phyloP scores from a whole-genome alignment of 2,113 vertebrate genomes.

The Malaclemys terrapin region DNA sequence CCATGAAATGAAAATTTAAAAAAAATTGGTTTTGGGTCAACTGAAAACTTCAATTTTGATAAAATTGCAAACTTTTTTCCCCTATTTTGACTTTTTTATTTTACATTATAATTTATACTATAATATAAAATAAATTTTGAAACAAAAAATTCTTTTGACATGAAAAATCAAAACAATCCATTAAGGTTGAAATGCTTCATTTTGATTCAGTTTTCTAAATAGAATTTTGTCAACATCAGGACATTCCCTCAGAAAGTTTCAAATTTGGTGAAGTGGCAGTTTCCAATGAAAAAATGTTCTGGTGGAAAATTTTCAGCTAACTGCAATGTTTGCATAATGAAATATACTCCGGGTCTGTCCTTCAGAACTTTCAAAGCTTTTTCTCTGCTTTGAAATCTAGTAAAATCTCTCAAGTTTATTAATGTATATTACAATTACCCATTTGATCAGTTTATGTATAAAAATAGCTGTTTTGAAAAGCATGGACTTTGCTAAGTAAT shows the following conservation, averaged over 20 bases:
- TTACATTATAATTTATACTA: background rate
- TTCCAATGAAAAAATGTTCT: background rate
- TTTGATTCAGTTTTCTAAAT: background rate
- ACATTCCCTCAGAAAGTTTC: background rate
- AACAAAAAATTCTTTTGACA: background rate
- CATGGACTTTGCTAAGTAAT: background rate
- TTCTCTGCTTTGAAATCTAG: background rate
- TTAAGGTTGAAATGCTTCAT: background rate
- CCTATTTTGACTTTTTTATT: background rate
- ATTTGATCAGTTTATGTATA: background rate
- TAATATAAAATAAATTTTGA: background rate
- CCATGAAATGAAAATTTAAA: background rate
- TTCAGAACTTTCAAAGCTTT: background rate
- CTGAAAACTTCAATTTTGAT: background rate
- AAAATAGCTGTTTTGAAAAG: conserved; percentile 12
- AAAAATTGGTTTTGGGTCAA: background rate
- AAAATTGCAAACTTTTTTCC: background rate
- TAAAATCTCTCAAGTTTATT: background rate
- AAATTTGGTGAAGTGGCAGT: background rate
- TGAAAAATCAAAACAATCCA: background rate
- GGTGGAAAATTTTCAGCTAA: background rate
- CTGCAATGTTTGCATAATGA: background rate
- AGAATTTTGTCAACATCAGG: background rate
- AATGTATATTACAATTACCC: background rate
- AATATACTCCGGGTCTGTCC: background rate